phyloP scores from a whole-genome alignment of 2,888 invertebrate species.

The Aphelenchoides bicaudatus region DNA sequence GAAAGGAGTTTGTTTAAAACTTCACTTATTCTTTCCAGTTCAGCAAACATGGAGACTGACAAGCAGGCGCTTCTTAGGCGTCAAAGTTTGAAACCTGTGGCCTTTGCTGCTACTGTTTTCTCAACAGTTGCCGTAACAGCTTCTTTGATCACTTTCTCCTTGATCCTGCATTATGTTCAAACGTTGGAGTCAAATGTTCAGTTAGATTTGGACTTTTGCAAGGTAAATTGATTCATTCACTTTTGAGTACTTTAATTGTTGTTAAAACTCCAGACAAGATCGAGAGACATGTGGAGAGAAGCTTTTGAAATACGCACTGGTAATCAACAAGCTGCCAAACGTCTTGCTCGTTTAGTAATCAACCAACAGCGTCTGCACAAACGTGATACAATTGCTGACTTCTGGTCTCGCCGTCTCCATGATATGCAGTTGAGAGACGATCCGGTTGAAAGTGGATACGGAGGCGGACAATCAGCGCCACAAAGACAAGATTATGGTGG shows the following conservation, averaged over 20 bases:
- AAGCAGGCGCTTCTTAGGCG: slow-evolving; percentile 33
- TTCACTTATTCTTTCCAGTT: neutral
- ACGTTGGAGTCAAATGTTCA: slow-evolving; percentile 58
- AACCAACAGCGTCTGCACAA: slow-evolving; percentile 44
- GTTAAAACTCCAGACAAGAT: slow-evolving; percentile 41
- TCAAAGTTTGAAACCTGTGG: slow-evolving; percentile 39
- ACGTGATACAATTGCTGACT: slow-evolving; percentile 57
- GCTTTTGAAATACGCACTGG: slow-evolving; percentile 59
- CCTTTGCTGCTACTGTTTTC: slow-evolving; percentile 47
- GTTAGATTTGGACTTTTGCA: slow-evolving; percentile 59
- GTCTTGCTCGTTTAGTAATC: slow-evolving; percentile 53
- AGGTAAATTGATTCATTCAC: slow-evolving; percentile 34
- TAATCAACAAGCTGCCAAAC: slow-evolving; percentile 39
- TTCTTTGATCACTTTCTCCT: slow-evolving; percentile 58
- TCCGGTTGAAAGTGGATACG: slow-evolving; percentile 37
- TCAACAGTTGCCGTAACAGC: slow-evolving; percentile 47
- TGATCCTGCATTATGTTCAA: slow-evolving; percentile 59
- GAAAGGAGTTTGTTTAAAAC: too few relatives aligned
- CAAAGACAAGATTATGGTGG: too few relatives aligned
- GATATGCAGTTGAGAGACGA: slow-evolving; percentile 57
- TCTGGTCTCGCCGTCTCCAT: slow-evolving; percentile 57
- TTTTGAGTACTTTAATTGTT: neutral
- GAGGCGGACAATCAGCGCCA: slow-evolving; percentile 7
- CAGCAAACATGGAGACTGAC: slow-evolving; percentile 28
- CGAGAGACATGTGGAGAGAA: slow-evolving; percentile 60